Evolutionary conservation across 2,888 invertebrate genomes (phyloP).

Genomic region (Dynastes tityus): DNA sequence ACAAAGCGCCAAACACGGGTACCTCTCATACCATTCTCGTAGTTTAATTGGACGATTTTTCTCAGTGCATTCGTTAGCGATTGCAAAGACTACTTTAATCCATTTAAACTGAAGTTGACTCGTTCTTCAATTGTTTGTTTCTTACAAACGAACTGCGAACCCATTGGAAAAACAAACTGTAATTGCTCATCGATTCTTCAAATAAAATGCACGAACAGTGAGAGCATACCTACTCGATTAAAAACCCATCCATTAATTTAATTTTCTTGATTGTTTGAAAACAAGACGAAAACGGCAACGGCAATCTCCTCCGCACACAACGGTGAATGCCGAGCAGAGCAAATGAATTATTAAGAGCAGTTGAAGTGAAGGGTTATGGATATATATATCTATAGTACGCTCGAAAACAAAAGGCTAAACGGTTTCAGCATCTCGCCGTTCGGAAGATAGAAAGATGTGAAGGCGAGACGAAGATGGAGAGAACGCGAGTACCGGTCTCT

Average conservation of each 20-base stretch:
- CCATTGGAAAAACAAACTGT: neutral
- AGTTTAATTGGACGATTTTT: too few relatives aligned
- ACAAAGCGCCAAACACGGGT: too few relatives aligned
- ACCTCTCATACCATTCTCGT: too few relatives aligned
- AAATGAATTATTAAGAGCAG: constrained; percentile 44
- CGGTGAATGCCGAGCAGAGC: neutral
- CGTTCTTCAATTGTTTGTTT: too few relatives aligned
- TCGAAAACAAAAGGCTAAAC: constrained; percentile 38
- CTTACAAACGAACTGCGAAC: neutral
- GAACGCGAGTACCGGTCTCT: neutral
- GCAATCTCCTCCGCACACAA: too few relatives aligned
- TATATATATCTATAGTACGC: constrained; percentile 16
- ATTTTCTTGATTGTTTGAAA: constrained; percentile 43
- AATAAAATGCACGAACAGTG: neutral
- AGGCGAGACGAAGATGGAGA: neutral
- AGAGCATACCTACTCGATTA: constrained; percentile 15
- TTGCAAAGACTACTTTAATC: too few relatives aligned
- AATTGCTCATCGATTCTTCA: neutral
- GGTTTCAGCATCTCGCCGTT: constrained; percentile 13
- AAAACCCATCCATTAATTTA: constrained; percentile 46
- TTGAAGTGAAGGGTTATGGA: constrained; percentile 42
- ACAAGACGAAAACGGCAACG: neutral
- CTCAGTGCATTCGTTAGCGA: too few relatives aligned
- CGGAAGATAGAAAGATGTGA: constrained; percentile 13
- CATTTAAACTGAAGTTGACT: too few relatives aligned